A percentile compares a stretch with the other conserved stretches of the same genome.
phyloP scores from a whole-genome alignment of 2,797 vertebrate genomes.

The Odontamblyopus rebecca region DNA sequence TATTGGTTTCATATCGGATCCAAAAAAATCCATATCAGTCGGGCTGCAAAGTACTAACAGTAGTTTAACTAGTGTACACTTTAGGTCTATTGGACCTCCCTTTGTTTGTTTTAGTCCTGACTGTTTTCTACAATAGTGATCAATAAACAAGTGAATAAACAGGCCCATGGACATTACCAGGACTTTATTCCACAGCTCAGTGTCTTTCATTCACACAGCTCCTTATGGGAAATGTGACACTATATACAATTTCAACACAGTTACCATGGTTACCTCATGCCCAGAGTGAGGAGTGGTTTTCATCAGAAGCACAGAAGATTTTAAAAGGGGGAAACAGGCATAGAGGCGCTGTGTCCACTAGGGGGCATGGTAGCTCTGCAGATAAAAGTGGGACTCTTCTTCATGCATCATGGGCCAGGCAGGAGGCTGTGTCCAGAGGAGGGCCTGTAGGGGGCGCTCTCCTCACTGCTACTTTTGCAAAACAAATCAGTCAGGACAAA shows the following conservation, averaged over 20 bases:
- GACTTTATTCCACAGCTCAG: conserved; percentile 68
- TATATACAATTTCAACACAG: conserved; percentile 67
- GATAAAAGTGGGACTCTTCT: conserved; percentile 56
- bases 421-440: conserved; percentile 34
- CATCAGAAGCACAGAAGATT: conserved; percentile 35
- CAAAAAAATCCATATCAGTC: too few relatives aligned
- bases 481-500: not conserved
- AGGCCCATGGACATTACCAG: conserved; percentile 35
- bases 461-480: not conserved
- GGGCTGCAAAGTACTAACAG: too few relatives aligned
- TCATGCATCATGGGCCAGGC: conserved; percentile 68
- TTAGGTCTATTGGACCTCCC: too few relatives aligned
- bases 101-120: not conserved
- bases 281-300: conserved; percentile 58
- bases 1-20: too few relatives aligned
- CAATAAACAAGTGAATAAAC: too few relatives aligned
- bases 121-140: too few relatives aligned
- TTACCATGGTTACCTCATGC: conserved; percentile 71
- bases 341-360: conserved; percentile 32
- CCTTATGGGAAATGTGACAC: conserved; percentile 68
- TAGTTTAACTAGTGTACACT: too few relatives aligned
- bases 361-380: conserved; percentile 29
- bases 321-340: conserved; percentile 29
- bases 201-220: conserved; percentile 59
- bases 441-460: conserved; percentile 34